Conservation (phyloP, 2,797 vertebrate species). For the Fistularia tabacaria region DNA sequence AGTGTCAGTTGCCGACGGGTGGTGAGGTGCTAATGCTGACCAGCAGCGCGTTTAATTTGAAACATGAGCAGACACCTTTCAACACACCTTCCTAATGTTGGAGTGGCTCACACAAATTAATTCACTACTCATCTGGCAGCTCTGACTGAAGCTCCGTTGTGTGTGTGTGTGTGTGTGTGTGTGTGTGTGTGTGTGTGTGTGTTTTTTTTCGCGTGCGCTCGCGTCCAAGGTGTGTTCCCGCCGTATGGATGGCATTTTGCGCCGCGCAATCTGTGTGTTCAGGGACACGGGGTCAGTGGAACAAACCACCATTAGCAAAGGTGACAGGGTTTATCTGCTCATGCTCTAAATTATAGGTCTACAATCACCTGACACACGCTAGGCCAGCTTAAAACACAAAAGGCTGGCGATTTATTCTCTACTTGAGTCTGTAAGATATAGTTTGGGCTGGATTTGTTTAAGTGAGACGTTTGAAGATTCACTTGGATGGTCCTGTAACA, state of each 20-base stretch:
- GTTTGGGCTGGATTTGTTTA: too few species aligned
- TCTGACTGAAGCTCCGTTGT: slow-evolving; percentile 69
- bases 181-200: slow-evolving; percentile 7
- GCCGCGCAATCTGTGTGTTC: slow-evolving; percentile 42
- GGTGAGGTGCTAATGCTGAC: slow-evolving; percentile 99
- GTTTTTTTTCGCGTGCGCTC: slow-evolving; percentile 1
- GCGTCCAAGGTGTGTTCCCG: neutral
- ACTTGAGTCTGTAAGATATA: too few species aligned
- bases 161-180: slow-evolving; percentile 5
- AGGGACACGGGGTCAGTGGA: slow-evolving; percentile 37
- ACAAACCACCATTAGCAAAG: slow-evolving; percentile 44
- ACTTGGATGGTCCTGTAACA: too few species aligned
- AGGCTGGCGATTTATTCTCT: too few species aligned
- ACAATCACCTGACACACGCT: neutral
- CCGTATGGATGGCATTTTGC: too few species aligned
- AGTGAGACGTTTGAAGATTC: too few species aligned
- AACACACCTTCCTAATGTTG: slow-evolving; percentile 99
- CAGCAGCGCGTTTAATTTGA: slow-evolving; percentile 99
- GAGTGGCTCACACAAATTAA: slow-evolving; percentile 99
- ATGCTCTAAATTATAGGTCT: slow-evolving; percentile 6
- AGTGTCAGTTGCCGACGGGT: slow-evolving; percentile 90
- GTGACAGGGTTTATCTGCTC: slow-evolving; percentile 41
- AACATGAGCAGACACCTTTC: slow-evolving; percentile 99
- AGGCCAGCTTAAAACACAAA: too few species aligned
- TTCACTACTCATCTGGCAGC: slow-evolving; percentile 96